These are phyloP conservation scores for Protodeltote pygarga DNA, from an alignment of 2,888 invertebrate genomes.

Conservation along the genomic window DNA sequence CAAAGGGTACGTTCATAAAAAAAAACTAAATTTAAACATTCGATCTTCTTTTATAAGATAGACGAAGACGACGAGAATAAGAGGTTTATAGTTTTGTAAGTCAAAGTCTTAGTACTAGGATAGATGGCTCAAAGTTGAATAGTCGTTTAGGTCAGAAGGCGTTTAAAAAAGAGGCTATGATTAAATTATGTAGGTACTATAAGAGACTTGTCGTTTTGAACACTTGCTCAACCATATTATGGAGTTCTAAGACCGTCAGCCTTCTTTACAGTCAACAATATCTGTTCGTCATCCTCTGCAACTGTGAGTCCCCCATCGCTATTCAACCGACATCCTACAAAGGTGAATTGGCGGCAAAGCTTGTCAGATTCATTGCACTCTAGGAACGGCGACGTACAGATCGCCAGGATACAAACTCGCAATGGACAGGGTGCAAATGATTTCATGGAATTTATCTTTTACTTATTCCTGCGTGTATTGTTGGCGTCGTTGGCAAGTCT, in stretches of 20 bases:
- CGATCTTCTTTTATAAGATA: too few relatives aligned
- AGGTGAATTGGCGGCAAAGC: slow-evolving; percentile 65
- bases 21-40: too few relatives aligned
- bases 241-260: not conserved
- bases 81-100: too few relatives aligned
- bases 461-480: slow-evolving; percentile 15
- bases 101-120: too few relatives aligned
- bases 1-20: too few relatives aligned
- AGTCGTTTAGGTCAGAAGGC: too few relatives aligned
- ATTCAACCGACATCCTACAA: slow-evolving; percentile 66
- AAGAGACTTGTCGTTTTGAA: too few relatives aligned
- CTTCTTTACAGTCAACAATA: not conserved
- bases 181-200: too few relatives aligned
- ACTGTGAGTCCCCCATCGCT: slow-evolving; percentile 59
- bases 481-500: slow-evolving; percentile 18
- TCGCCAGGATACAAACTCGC: slow-evolving; percentile 33
- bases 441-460: slow-evolving; percentile 31
- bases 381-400: slow-evolving; percentile 39
- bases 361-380: slow-evolving; percentile 61
- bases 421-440: slow-evolving; percentile 44
- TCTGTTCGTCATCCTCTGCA: slow-evolving; percentile 5
- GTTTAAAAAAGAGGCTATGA: too few relatives aligned
- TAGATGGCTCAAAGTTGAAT: too few relatives aligned
- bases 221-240: too few relatives aligned
- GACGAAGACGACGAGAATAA: too few relatives aligned